These are phyloP conservation scores for Adoxophyes honmai DNA, from an alignment of 1,140 invertebrate genomes.

Conservation along the genomic window DNA sequence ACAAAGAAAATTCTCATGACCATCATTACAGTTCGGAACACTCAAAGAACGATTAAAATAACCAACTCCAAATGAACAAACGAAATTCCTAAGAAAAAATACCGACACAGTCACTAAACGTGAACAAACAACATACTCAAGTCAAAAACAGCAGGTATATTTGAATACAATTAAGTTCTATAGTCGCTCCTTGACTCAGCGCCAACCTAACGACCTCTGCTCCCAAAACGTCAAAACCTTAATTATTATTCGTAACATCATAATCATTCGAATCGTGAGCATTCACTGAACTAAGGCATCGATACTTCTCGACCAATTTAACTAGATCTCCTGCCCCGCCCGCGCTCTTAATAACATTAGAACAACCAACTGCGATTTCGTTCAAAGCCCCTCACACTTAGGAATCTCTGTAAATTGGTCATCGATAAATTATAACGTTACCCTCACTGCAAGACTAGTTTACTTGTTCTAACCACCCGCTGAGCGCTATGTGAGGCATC, in stretches of 20 bases:
- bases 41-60: too few relatives aligned
- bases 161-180: conserved; percentile 3
- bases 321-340: conserved; percentile 26
- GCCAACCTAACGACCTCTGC: conserved; percentile 42
- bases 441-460: conserved; percentile 58
- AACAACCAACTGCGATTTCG: neutral
- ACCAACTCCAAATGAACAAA: too few relatives aligned
- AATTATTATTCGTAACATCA: conserved; percentile 67
- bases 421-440: conserved; percentile 69
- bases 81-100: too few relatives aligned
- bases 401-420: conserved; percentile 55
- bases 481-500: conserved; percentile 61
- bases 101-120: too few relatives aligned
- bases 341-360: conserved; percentile 1
- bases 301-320: conserved; percentile 44
- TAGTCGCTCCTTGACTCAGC: conserved; percentile 7
- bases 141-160: neutral
- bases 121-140: neutral
- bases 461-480: conserved; percentile 63
- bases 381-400: conserved; percentile 18
- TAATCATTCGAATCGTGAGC: conserved; percentile 65
- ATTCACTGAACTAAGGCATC: conserved; percentile 51
- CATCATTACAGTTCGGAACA: too few relatives aligned
- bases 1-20: too few relatives aligned
- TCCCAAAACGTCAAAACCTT: conserved; percentile 64